Base-by-base conservation (phyloP, 2,888 invertebrate species). In the Hemithea aestivaria region DNA sequence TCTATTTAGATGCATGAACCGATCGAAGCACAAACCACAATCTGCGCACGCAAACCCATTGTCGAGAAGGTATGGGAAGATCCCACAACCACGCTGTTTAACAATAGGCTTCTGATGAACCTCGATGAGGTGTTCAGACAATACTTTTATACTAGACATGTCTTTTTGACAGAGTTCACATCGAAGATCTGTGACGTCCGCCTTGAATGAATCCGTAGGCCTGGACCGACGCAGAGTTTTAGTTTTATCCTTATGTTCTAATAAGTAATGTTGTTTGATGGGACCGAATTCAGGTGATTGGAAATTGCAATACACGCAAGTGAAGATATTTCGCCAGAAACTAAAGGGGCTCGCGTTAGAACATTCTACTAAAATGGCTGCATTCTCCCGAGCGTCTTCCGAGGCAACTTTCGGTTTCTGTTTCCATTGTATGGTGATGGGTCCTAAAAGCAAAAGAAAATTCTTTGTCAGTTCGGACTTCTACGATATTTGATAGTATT, bases 271-370 rank as follows among this genome's bases (percentile, higher is more conserved):
- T 2, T 10, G 7, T 22, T 20, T 39, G 8, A 39, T 21, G 0
- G 9, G n/a, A 5, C n/a, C 11, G n/a, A 39, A 39, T 8, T 39
- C 33, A 6, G n/a, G 7, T 0, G 34, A 39, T 2, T 1, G 10
- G 7, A 22, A 26, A 6, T 81, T 1, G 43, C 83, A 84, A 47
- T 58, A 71, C 2, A 69, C 73, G 43, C 83, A 84, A 20, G 60
- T 64, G 48, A 77, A 84, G 1, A 60, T 45, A 0, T 81, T 79
- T 4, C 73, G 61, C 23, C 62, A 69, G 75, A 75, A 80, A 43
- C 76, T 65, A 57, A 84, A 84, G 1, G 83, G 82, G 36, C 72
- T 71, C 10, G 60, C 74, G 61, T 79, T 82, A 26, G 82, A 79
- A 55, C 59, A 74, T 51, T 79, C 73, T 30, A 84, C 73, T 35